Base-by-base conservation (phyloP, 2,888 invertebrate species). In the Podabrus alpinus region DNA sequence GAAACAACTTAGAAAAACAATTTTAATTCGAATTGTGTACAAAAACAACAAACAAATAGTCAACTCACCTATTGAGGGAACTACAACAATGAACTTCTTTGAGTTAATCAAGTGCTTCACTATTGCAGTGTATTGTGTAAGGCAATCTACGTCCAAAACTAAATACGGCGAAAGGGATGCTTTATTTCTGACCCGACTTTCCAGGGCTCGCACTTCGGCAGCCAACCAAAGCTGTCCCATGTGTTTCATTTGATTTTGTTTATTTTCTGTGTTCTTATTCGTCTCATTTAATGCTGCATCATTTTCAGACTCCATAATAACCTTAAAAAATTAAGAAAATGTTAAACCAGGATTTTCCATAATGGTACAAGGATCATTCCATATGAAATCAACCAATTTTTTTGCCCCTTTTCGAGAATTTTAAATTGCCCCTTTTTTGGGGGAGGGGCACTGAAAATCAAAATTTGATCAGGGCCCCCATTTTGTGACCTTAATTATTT, bases 191-290 rank as follows among this genome's bases (percentile, higher is more conserved):
- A 93, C 91, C 81, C 92, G 91, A 79, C 90, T 93, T 87, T 97
- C 97, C 78, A 97, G 87, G 78, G 95, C 94, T 64, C 93, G 92
- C 15, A 97, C 97, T 86, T 96, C 97, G 7, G 96, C 94, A 81
- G 93, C 92, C 71, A 98, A 88, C 95, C 97, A 96, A 73, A 97
- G 89, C 81, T 94, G 94, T 2, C 97, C 97, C 92, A 97, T 94
- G 70, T 95, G 93, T 77, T 93, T 91, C 90, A 95, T 93, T 77
- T 93, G 80, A 16, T 78, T 78, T 62, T 81, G 81, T 11, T 77
- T 74, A 24, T 66, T 70, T 21, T 45, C 72, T 21, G 62, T 60
- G 70, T 72, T 66, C 73, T 79, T 74, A 0, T 1, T n/a, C 69
- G 68, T 21, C 78, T 72, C 77, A 69, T 68, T 73, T 71, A 69